These are phyloP conservation scores for Arnoldichthys spilopterus DNA, from an alignment of 2,797 vertebrate genomes.

Conservation along the genomic window DNA sequence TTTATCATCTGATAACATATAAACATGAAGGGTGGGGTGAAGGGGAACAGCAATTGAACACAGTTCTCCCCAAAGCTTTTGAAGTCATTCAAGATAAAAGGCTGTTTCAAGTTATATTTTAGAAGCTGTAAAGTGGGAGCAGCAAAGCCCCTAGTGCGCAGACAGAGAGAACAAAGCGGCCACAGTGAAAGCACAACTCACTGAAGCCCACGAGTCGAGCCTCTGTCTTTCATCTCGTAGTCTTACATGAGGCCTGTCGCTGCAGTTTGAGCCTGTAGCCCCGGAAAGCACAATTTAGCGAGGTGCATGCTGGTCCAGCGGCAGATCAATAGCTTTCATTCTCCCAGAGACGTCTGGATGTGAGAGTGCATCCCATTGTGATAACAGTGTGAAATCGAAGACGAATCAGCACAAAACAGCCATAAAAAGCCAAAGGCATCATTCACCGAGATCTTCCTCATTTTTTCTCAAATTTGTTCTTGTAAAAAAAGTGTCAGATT, in stretches of 20 bases:
- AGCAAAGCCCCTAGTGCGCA: constrained; percentile 47
- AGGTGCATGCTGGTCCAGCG: not conserved
- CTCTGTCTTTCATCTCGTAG: constrained; percentile 70
- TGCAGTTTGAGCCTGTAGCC: constrained; percentile 63
- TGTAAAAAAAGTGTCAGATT: too few relatives aligned
- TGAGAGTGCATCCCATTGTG: not conserved
- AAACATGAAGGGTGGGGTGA: constrained; percentile 44
- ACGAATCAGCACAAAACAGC: not conserved
- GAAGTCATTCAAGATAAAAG: constrained; percentile 65
- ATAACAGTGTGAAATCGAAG: not conserved
- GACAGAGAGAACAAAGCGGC: constrained; percentile 69
- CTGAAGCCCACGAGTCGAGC: constrained; percentile 64
- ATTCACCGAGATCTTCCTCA: too few relatives aligned
- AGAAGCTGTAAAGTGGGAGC: constrained; percentile 67
- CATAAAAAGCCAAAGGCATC: too few relatives aligned
- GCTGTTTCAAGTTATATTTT: constrained; percentile 68
- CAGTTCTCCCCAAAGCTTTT: constrained; percentile 59
- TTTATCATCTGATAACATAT: constrained; percentile 56
- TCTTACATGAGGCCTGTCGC: constrained; percentile 58
- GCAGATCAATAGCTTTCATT: constrained; percentile 17
- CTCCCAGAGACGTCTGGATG: constrained; percentile 29
- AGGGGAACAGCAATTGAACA: constrained; percentile 34
- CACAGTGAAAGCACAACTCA: constrained; percentile 68
- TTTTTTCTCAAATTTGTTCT: too few relatives aligned
- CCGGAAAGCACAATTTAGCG: constrained; percentile 63